Evolutionary conservation across 2,888 invertebrate genomes (phyloP), one percentile per base, ranked within the genome.

Genomic region (Julus scanicus): DNA sequence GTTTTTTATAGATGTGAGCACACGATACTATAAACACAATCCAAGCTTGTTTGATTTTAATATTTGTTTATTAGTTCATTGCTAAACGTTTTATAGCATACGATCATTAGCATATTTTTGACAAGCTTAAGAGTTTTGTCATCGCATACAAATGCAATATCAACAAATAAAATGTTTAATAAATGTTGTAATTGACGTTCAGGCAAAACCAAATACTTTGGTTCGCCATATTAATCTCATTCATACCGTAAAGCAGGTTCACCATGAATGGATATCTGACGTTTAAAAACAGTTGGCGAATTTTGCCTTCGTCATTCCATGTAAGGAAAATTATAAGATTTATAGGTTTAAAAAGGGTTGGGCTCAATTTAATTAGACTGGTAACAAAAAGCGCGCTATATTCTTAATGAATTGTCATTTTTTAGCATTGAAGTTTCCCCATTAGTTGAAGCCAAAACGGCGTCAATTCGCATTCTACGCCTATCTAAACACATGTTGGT

Each of bases 401-500:
- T 80, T 80, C 80, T 37, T 80, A 80, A 80, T 80, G 80, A 80
- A 80, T 15, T 37, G 37, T 37, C 9, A 80, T 80, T 80, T 80
- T 80, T 80, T 80, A 37, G 37, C 29, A 11, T 13, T 80, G 37
- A 15, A 13, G 13, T 13, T 80, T 80, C 15, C 37, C 80, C 80
- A 80, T 80, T 80, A 80, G 29, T 71, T 29, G 4, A 71, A 71
- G 71, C 29, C 29, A 29, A 29, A 37, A 37, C 80, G 80, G 37
- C 80, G 80, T 37, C 13, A 80, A 80, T 80, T 80, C 37, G 15
- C 80, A 80, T 80, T 80, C 80, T 80, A 80, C 80, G 80, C 80
- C 37, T 80, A 37, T 80, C 80, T 80, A 80, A 80, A 37, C 37
- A 37, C 80, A 80, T 13, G 80, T 80, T 37, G 80, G 13, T 37